Base-by-base conservation (phyloP, 2,797 vertebrate species). In the Acanthurus lineatus region DNA sequence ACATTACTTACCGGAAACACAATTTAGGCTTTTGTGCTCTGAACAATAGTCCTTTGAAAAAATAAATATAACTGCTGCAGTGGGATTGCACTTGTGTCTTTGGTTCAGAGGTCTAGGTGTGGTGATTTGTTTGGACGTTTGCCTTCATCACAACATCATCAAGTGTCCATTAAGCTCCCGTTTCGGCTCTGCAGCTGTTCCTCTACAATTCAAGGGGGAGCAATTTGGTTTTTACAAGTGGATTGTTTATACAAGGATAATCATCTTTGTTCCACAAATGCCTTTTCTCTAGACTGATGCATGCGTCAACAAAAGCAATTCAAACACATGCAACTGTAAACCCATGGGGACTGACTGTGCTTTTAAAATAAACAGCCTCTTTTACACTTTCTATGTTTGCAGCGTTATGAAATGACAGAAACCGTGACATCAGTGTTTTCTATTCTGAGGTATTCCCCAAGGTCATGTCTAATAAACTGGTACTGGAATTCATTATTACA, bases 181-280 rank as follows among this genome's bases (percentile, higher is more conserved):
- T 74, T 83, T 73, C 61, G 58, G 48, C 64, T 82, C 68, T 70
- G 60, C 71, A 84, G 86, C 83, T 85, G 77, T 83, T 62, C 49
- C 16, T 51, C 62, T 66, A 72, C 71, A 83, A 88, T 85, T 86
- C 89, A 89, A 64, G 42, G 65, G 93, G 92, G 90, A 93, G 68
- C 81, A 59, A 81, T 90, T 80, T 25, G 35, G n/a, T 69, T 83
- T 89, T 91, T 81, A 86, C 77, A 76, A 85, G 64, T 69, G 61
- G 78, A 89, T 87, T 95, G 94, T 95, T 91, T 88, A 64, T 68
- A 82, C 87, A 81, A 82, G 80, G 89, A 90, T 92, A 91, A 93
- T 93, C 86, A 86, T 93, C 89, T 90, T 93, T 93, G 92, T 92
- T 92, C 75, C 83, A 83, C 68, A 77, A 86, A 91, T 76, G 85